Base-by-base conservation (phyloP, 1,140 invertebrate species). In the Pteromalus puparum region DNA sequence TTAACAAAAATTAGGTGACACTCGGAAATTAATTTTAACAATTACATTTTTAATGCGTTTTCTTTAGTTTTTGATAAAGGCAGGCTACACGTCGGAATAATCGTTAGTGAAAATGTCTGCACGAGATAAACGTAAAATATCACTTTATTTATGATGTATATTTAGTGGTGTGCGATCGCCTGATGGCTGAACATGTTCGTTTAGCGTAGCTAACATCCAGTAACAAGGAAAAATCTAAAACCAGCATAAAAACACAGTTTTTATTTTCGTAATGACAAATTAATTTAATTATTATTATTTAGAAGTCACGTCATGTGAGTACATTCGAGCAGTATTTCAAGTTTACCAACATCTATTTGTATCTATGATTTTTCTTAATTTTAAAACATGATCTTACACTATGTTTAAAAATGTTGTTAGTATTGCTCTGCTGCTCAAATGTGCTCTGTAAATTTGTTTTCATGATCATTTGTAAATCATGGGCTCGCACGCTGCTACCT, bases 401-500 rank as follows among this genome's bases (percentile, higher is more conserved):
- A 6, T 42, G 38, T 42, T 10, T 42, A 9, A 42, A 42, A 42
- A 42, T 42, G 6, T 42, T 42, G 38, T 42, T 12, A 9, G 0
- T 12, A 10, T 9, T 10, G 7, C 6, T 42, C 10, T 42, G 75
- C 26, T 85, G 73, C 79, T 81, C 79, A 81, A 61, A 21, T 85
- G 78, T 85, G 61, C 61, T 34, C 10, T 26, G 30, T 42, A 75
- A 76, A 65, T 24, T 84, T 46, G 81, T 81, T 80, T 68, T 81
- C 72, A 78, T 85, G 77, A 79, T 82, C 70, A 68, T 85, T 85
- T 82, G 46, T 82, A 82, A 82, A 85, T 89, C 86, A 89, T 89
- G 89, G 90, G 88, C 87, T 91, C 91, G 90, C 91, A 92, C 90
- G 89, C 90, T 91, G 90, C 90, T 91, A 89, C 88, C 86, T 89